Conservation (phyloP, 2,888 invertebrate genomes). For the Lepidonotus clava region DNA sequence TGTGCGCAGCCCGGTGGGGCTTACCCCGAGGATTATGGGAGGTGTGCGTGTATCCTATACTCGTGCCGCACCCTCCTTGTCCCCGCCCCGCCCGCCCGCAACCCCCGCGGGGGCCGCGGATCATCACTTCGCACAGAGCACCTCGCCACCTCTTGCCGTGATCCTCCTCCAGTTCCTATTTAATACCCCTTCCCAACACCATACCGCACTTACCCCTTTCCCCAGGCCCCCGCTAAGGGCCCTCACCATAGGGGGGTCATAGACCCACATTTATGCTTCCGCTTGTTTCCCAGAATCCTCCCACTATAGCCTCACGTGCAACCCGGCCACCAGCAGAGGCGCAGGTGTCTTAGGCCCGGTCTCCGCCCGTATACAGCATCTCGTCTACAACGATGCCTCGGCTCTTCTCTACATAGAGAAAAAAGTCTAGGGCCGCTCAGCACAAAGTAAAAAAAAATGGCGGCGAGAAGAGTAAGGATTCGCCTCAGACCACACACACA, state of each 20-base stretch:
- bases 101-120: too few species aligned
- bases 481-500: not conserved
- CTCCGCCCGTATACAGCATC: not conserved
- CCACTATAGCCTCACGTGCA: not conserved
- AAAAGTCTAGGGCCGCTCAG: too few species aligned
- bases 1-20: not conserved
- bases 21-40: constrained; percentile 23
- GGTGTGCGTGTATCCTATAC: not conserved
- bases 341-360: not conserved
- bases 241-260: not conserved
- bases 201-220: not conserved
- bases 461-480: too few species aligned
- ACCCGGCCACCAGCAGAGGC: not conserved
- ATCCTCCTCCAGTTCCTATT: not conserved
- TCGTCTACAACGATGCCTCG: too few species aligned
- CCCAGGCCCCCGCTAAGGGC: not conserved
- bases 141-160: not conserved
- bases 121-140: too few species aligned
- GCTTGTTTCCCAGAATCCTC: not conserved
- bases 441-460: too few species aligned
- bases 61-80: not conserved
- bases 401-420: too few species aligned
- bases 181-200: not conserved
- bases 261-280: not conserved
- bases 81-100: not conserved